Percentiles rank a stretch among this genome's conserved stretches.
Evolutionary conservation across 1,140 invertebrate genomes (phyloP).

Genomic region (Drosophila paulistorum): DNA sequence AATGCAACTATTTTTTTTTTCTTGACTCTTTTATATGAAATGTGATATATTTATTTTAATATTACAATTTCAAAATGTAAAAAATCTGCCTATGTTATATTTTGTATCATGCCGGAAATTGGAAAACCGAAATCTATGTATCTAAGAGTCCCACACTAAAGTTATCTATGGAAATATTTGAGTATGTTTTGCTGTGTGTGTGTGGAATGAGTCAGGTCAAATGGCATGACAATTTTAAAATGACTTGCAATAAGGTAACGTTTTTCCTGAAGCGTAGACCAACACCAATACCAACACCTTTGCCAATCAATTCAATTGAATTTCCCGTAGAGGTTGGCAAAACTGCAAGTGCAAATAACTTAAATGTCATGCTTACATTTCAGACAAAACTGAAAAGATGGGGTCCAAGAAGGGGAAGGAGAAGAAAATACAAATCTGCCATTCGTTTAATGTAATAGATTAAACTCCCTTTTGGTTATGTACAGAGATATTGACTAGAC

Average conservation of each 20-base stretch:
- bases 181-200: conserved; percentile 19
- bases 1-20: conserved; percentile 3
- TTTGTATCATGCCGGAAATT: conserved; percentile 58
- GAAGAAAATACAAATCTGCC: conserved; percentile 65
- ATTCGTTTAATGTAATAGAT: conserved; percentile 73
- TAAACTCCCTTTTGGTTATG: conserved; percentile 62
- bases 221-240: conserved; percentile 36
- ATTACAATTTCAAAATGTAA: not conserved
- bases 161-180: conserved; percentile 14
- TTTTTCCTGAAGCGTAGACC: not conserved
- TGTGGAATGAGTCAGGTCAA: conserved; percentile 44
- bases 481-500: conserved; percentile 25
- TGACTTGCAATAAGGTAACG: conserved; percentile 4
- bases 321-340: conserved; percentile 1
- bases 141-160: not conserved
- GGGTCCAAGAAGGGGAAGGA: not conserved
- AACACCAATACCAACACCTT: not conserved
- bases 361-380: conserved; percentile 75
- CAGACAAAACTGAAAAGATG: conserved; percentile 1
- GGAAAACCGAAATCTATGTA: conserved; percentile 31
- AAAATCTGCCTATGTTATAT: not conserved
- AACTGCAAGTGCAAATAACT: conserved; percentile 55
- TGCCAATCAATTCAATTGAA: conserved; percentile 13
- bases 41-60: not conserved
- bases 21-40: not conserved